These are phyloP conservation scores for Sitophilus oryzae DNA, from an alignment of 1,140 invertebrate genomes.

Conservation along the genomic window DNA sequence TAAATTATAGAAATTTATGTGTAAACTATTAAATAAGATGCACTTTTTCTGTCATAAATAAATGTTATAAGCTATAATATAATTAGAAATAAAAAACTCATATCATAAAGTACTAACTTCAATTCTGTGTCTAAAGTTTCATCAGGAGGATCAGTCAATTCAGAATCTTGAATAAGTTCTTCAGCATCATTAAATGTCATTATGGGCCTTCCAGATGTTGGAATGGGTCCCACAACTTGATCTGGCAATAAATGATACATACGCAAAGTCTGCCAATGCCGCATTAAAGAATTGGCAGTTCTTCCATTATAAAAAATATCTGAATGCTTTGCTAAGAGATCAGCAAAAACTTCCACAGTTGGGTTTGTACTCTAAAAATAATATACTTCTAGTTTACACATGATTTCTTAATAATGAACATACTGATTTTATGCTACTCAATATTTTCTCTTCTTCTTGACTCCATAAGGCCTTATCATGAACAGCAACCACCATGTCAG, in stretches of 20 bases:
- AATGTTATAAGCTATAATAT: too few relatives aligned
- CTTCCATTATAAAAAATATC: conserved; percentile 81
- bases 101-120: conserved; percentile 8
- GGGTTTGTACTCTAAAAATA: conserved; percentile 33
- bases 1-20: too few relatives aligned
- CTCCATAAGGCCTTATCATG: conserved; percentile 87
- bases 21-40: too few relatives aligned
- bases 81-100: neutral
- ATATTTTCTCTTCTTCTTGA: conserved; percentile 79
- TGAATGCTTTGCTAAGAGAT: conserved; percentile 78
- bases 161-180: conserved; percentile 79
- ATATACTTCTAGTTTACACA: neutral
- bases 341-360: conserved; percentile 72
- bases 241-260: conserved; percentile 89
- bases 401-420: conserved; percentile 3
- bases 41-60: too few relatives aligned
- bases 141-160: conserved; percentile 73
- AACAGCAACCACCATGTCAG: conserved; percentile 79
- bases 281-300: conserved; percentile 76
- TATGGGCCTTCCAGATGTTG: conserved; percentile 54
- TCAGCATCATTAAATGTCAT: conserved; percentile 90
- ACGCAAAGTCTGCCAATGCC: conserved; percentile 90
- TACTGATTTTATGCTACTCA: conserved; percentile 78
- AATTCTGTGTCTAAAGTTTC: conserved; percentile 57
- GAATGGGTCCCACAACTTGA: conserved; percentile 67